phyloP scores from a whole-genome alignment of 2,797 vertebrate species.

The Thripadectes ignobilis region DNA sequence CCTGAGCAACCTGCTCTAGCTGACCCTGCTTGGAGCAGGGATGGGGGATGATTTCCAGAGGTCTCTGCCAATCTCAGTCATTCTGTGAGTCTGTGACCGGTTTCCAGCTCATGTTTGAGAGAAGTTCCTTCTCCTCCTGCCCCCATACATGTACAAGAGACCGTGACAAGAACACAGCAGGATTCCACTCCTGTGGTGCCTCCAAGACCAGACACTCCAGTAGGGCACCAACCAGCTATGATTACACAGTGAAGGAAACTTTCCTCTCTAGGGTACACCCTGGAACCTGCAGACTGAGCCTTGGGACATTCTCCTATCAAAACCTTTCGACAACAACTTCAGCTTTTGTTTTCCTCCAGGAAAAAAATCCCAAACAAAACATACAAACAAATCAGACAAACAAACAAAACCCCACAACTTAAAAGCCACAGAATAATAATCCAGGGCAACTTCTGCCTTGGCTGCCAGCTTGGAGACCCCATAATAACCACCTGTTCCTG shows the following conservation, averaged over 20 bases:
- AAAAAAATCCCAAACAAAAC: fast-evolving
- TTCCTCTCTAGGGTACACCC: neutral
- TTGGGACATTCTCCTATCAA: neutral
- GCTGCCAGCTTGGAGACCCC: neutral
- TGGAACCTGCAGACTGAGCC: neutral
- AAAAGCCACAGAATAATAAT: neutral
- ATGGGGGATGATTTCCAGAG: neutral
- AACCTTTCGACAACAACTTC: too few relatives aligned
- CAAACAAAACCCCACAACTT: neutral
- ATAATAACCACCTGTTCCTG: neutral
- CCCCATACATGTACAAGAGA: neutral
- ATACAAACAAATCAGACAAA: neutral
- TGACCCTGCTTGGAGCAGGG: neutral
- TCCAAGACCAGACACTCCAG: neutral
- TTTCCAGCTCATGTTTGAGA: neutral
- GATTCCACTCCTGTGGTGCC: neutral
- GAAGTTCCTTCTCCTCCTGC: neutral
- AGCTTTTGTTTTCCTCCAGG: neutral
- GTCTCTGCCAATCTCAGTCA: neutral
- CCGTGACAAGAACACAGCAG: neutral
- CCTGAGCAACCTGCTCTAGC: neutral
- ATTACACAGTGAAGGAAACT: neutral
- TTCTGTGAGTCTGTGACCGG: neutral
- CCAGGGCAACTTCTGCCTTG: neutral
- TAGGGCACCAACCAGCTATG: neutral